These are phyloP conservation scores for Drosophila mimica DNA, from an alignment of 2,888 invertebrate species.

Conservation along the genomic window DNA sequence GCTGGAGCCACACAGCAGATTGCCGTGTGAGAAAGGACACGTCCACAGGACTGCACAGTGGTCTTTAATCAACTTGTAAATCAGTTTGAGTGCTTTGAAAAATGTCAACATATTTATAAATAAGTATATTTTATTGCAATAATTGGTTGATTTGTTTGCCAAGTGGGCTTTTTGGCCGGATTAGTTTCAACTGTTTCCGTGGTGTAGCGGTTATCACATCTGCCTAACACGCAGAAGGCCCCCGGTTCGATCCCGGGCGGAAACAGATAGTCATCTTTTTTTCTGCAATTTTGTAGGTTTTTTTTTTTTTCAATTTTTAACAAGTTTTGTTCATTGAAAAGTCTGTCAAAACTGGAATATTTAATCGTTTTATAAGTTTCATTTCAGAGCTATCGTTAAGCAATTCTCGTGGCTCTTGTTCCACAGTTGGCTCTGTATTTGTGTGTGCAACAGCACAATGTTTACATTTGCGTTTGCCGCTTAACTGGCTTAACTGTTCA, in stretches of 20 bases:
- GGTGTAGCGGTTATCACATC: conserved; percentile 85
- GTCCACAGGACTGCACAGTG: conserved; percentile 41
- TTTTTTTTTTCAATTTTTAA: not conserved
- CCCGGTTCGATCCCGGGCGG: conserved; percentile 85
- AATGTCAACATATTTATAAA: conserved; percentile 3
- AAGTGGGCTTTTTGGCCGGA: conserved; percentile 12
- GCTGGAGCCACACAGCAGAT: conserved; percentile 17
- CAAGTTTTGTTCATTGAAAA: not conserved
- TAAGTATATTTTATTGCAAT: conserved; percentile 7
- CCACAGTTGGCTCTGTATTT: conserved; percentile 34
- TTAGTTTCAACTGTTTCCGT: conserved; percentile 75
- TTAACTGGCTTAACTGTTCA: conserved; percentile 69
- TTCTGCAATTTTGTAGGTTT: not conserved
- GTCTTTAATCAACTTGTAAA: conserved; percentile 1
- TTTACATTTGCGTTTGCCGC: conserved; percentile 64
- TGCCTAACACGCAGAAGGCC: conserved; percentile 85
- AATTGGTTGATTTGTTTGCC: not conserved
- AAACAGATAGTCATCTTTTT: conserved; percentile 25
- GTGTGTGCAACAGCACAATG: conserved; percentile 22
- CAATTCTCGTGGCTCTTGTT: not conserved
- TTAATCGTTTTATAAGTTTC: not conserved
- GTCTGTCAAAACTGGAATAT: not conserved
- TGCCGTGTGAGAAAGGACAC: conserved; percentile 37
- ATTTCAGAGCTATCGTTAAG: not conserved
- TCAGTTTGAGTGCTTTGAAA: not conserved